Evolutionary conservation across 2,797 vertebrate genomes (phyloP).

Genomic region (Chiloscyllium punctatum): DNA sequence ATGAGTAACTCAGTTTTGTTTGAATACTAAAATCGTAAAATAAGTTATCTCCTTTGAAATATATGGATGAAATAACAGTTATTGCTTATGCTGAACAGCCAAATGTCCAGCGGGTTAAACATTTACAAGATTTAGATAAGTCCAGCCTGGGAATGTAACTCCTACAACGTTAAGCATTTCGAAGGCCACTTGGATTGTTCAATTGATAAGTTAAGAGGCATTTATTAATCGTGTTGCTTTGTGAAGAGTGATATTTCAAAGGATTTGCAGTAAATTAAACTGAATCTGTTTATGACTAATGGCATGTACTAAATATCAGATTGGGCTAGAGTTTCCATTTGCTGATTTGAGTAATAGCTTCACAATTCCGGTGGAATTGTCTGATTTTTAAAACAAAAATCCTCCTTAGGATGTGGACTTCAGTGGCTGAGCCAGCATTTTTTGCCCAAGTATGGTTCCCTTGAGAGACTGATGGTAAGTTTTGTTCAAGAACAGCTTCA

Average conservation of each 20-base stretch:
- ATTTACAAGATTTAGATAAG: neutral
- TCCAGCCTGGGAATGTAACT: neutral
- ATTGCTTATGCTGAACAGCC: neutral
- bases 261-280: neutral
- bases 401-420: too few species aligned
- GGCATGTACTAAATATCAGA: neutral
- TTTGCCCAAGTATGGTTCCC: too few species aligned
- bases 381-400: neutral
- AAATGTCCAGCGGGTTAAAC: neutral
- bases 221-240: neutral
- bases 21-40: neutral
- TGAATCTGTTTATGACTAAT: neutral
- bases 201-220: neutral
- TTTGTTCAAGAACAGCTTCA: too few species aligned
- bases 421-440: too few species aligned
- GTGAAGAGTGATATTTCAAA: neutral
- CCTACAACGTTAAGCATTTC: neutral
- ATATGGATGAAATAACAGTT: neutral
- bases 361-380: neutral
- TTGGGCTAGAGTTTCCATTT: neutral
- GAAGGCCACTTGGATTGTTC: neutral
- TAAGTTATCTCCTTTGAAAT: neutral
- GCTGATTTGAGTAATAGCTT: neutral
- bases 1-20: neutral
- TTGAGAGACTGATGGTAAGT: too few species aligned